These are phyloP conservation scores for Pogonocherus hispidulus DNA, from an alignment of 2,888 invertebrate species.

Conservation along the genomic window DNA sequence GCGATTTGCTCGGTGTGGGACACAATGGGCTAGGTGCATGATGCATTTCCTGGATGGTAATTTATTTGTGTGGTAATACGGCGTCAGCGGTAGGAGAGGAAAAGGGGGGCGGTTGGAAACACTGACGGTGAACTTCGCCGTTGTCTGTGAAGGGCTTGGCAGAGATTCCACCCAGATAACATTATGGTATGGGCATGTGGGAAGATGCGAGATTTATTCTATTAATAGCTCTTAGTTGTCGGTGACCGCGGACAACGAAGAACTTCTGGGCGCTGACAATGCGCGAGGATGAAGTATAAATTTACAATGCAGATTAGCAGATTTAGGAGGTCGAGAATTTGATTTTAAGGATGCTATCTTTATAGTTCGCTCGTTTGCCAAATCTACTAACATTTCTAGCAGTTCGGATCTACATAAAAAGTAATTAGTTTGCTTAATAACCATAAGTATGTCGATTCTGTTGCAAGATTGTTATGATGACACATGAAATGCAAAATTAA, in stretches of 20 bases:
- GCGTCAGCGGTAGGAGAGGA: slow-evolving; percentile 3
- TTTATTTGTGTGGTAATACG: slow-evolving; percentile 24
- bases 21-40: slow-evolving; percentile 30
- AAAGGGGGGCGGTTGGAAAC: background rate
- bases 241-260: background rate
- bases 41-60: slow-evolving; percentile 33
- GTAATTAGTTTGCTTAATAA: too few species aligned
- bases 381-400: too few species aligned
- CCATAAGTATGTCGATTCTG: too few species aligned
- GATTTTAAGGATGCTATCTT: too few species aligned
- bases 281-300: too few species aligned
- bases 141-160: slow-evolving; percentile 42
- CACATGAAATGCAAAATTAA: too few species aligned
- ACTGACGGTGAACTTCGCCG: slow-evolving; percentile 35
- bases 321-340: too few species aligned
- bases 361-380: too few species aligned
- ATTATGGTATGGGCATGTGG: slow-evolving; percentile 40
- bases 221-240: slow-evolving; percentile 38
- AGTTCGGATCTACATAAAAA: too few species aligned
- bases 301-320: too few species aligned
- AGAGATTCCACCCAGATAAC: slow-evolving; percentile 43
- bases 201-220: slow-evolving; percentile 45
- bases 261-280: background rate
- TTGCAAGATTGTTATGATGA: too few species aligned
- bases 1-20: slow-evolving; percentile 21